These are phyloP conservation scores for Dynastes hyllus DNA, from an alignment of 2,888 invertebrate genomes.

Conservation along the genomic window DNA sequence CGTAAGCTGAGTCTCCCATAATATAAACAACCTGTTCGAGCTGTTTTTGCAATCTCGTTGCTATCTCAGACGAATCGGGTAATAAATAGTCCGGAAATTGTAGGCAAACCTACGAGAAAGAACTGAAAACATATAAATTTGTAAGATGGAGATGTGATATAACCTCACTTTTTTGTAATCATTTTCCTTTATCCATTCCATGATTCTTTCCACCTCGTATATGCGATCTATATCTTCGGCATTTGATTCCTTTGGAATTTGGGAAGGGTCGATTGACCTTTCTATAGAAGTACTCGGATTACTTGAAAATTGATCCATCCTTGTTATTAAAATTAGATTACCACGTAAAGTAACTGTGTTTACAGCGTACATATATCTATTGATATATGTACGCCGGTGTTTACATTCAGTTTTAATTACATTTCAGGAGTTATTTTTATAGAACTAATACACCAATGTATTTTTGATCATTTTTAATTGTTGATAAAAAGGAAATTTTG, in stretches of 20 bases:
- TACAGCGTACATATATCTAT: no score
- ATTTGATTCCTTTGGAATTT: constrained; percentile 57
- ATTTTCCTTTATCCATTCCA: constrained; percentile 81
- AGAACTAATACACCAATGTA: no score
- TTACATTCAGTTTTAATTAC: no score
- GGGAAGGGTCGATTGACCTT: constrained; percentile 68
- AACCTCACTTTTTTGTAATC: constrained; percentile 77
- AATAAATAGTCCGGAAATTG: constrained; percentile 93
- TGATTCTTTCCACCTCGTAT: constrained; percentile 78
- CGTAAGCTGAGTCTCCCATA: constrained; percentile 93
- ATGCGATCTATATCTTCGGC: constrained; percentile 69
- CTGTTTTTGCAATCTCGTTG: constrained; percentile 71
- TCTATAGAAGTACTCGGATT: constrained; percentile 74
- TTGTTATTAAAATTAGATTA: constrained; percentile 6
- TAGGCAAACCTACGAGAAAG: constrained; percentile 82
- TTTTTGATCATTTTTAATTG: no score
- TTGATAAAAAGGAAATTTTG: no score
- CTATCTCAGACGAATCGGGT: constrained; percentile 79
- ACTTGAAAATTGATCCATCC: constrained; percentile 69
- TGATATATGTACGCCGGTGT: no score
- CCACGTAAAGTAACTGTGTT: no score
- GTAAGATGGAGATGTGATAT: constrained; percentile 18
- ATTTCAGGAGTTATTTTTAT: no score
- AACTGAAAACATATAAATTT: not conserved
- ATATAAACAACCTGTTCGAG: constrained; percentile 81